phyloP scores from a whole-genome alignment of 2,797 vertebrate species.

The Poeciliopsis paucimaculata region DNA sequence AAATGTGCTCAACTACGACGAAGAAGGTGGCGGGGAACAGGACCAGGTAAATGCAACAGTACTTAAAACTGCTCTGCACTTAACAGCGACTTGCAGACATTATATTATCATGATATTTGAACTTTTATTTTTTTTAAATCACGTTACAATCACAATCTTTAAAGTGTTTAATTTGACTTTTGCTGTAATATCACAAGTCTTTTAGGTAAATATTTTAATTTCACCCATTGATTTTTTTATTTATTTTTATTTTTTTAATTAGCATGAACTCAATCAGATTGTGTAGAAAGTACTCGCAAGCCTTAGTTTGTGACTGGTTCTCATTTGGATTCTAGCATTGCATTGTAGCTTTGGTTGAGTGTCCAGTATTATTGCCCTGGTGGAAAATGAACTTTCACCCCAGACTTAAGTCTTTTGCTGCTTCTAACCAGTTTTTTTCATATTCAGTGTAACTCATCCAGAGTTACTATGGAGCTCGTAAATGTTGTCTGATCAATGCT shows the following conservation, averaged over 20 bases:
- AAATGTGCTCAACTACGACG: slow-evolving; percentile 91
- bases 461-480: background rate
- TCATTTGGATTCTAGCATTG: background rate
- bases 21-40: slow-evolving; percentile 91
- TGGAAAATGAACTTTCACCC: background rate
- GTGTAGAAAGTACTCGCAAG: too few species aligned
- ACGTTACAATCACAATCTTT: background rate
- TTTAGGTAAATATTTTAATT: background rate
- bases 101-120: background rate
- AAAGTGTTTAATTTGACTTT: background rate
- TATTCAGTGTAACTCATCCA: background rate
- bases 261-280: background rate
- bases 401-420: background rate
- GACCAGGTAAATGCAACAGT: slow-evolving; percentile 82
- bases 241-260: background rate
- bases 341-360: background rate
- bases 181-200: too few species aligned
- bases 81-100: background rate
- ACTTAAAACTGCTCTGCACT: background rate
- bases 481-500: background rate
- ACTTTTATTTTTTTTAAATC: background rate
- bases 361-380: background rate
- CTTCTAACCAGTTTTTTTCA: background rate
- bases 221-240: background rate
- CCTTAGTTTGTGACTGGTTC: background rate